Evolutionary conservation across 2,113 vertebrate genomes (phyloP).

Genomic region (Xenotilapia flavipinnis): DNA sequence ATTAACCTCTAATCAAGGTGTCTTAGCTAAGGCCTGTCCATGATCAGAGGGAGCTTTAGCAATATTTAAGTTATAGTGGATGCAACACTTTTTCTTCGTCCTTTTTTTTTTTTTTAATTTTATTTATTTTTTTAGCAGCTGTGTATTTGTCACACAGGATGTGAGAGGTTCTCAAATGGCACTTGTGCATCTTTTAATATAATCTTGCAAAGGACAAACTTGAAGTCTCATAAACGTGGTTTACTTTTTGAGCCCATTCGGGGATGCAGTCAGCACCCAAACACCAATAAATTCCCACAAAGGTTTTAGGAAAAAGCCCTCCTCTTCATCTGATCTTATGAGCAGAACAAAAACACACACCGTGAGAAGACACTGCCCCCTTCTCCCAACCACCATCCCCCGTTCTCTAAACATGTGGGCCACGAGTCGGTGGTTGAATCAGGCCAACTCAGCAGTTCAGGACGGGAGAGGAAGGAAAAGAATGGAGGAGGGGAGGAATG

Average conservation of each 20-base stretch:
- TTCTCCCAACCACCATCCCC: neutral
- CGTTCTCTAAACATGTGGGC: conserved; percentile 37
- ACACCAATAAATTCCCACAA: neutral
- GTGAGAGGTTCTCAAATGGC: neutral
- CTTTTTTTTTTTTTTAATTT: neutral
- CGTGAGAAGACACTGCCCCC: conserved; percentile 35
- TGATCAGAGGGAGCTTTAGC: neutral
- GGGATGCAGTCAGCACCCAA: neutral
- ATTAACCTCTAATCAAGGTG: neutral
- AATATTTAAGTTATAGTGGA: neutral
- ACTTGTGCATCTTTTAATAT: neutral
- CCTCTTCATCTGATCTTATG: neutral
- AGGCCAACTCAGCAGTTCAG: conserved; percentile 58
- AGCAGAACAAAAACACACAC: neutral
- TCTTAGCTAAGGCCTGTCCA: neutral
- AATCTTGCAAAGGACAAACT: neutral
- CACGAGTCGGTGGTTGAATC: conserved; percentile 46
- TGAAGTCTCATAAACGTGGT: neutral
- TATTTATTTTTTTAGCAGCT: neutral
- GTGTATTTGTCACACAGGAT: neutral
- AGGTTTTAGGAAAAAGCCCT: neutral
- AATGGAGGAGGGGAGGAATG: conserved; percentile 51
- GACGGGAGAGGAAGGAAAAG: conserved; percentile 51
- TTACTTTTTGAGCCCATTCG: neutral
- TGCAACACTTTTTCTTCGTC: neutral